Percentiles rank a stretch among this genome's conserved stretches.
Evolutionary conservation across 2,797 vertebrate genomes (phyloP).

Genomic region (Dendrocincla fuliginosa): DNA sequence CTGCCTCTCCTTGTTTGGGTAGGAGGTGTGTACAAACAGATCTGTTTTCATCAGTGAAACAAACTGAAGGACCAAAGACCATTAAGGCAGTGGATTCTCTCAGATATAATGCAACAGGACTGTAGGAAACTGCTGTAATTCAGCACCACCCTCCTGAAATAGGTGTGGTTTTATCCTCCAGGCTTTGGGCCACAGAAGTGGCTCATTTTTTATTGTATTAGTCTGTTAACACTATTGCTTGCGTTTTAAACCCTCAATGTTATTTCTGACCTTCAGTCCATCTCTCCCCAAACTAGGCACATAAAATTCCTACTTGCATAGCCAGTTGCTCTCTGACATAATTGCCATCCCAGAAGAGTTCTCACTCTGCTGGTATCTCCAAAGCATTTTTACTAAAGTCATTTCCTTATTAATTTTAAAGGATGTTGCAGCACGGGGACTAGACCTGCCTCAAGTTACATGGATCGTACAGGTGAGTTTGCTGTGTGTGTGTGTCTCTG

Average conservation of each 20-base stretch:
- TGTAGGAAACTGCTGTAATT: neutral
- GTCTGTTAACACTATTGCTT: neutral
- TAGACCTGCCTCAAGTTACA: constrained; percentile 91
- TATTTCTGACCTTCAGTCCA: neutral
- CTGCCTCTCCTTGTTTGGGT: neutral
- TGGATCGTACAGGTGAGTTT: constrained; percentile 92
- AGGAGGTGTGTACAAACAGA: neutral
- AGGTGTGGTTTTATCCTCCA: neutral
- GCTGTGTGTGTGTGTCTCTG: neutral
- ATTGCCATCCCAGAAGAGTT: neutral
- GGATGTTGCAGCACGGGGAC: constrained; percentile 93
- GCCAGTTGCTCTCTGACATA: neutral
- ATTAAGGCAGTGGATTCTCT: neutral
- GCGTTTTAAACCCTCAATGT: neutral
- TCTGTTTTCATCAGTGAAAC: neutral
- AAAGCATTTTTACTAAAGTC: neutral
- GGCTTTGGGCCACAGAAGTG: neutral
- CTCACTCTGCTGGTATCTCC: neutral
- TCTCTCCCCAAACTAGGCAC: neutral
- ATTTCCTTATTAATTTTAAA: constrained; percentile 67
- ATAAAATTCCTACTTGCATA: neutral
- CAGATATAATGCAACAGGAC: neutral
- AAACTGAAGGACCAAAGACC: neutral
- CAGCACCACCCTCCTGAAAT: neutral
- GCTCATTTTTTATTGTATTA: neutral